Percentiles rank a stretch among this genome's conserved stretches.
These are phyloP conservation scores for Festucalex cinctus DNA, from an alignment of 2,113 vertebrate genomes.

Conservation along the genomic window DNA sequence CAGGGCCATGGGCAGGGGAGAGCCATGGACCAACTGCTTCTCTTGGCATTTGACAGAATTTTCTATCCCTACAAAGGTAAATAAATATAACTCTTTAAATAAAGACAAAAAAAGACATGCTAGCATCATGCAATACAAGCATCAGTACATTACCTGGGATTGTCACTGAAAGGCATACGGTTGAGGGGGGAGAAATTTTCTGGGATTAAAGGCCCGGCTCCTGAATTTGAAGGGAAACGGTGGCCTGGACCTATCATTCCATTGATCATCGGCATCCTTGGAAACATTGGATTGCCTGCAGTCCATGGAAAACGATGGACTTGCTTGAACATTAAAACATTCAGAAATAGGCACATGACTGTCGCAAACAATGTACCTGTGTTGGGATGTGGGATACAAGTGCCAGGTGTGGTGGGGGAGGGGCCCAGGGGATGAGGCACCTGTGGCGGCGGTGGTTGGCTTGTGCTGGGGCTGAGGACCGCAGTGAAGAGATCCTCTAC, in stretches of 20 bases:
- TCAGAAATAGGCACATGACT: not conserved
- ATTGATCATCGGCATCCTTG: constrained; percentile 89
- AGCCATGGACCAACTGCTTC: constrained; percentile 82
- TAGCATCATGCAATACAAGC: not conserved
- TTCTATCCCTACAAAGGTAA: constrained; percentile 72
- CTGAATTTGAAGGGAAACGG: constrained; percentile 80
- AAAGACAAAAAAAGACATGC: not conserved
- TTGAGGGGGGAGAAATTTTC: constrained; percentile 81
- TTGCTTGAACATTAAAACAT: not conserved
- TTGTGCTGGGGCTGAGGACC: constrained; percentile 85
- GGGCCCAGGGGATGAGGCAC: constrained; percentile 77
- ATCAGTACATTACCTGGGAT: constrained; percentile 63
- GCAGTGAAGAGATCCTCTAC: constrained; percentile 96
- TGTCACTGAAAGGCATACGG: constrained; percentile 82
- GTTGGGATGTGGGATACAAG: constrained; percentile 76
- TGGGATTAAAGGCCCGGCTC: constrained; percentile 74
- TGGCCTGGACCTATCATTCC: constrained; percentile 85
- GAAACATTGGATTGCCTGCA: constrained; percentile 82
- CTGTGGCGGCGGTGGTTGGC: constrained; percentile 77
- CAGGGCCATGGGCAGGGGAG: constrained; percentile 53
- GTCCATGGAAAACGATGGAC: not conserved
- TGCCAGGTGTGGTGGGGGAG: constrained; percentile 57
- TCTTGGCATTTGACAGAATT: constrained; percentile 79
- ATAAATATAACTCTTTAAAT: not conserved
- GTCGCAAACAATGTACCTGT: constrained; percentile 69